Conservation (phyloP, 2,113 vertebrate species). For the Centropus bengalensis region DNA sequence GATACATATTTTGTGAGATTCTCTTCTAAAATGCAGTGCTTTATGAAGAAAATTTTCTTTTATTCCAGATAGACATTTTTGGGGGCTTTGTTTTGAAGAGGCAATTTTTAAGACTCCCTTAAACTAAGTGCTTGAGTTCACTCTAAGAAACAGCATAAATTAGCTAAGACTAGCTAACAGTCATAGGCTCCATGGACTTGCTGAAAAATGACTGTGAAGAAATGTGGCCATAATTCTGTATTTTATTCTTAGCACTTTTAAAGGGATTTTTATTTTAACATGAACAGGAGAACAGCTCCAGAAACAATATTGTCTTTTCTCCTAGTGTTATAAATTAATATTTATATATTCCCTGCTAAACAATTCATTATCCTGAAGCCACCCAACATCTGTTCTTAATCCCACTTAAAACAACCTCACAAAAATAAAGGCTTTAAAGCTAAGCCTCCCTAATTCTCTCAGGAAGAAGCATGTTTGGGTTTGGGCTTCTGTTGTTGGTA, state of each 20-base stretch:
- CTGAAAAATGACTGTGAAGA: background rate
- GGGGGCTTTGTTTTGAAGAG: background rate
- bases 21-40: background rate
- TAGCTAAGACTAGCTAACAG: background rate
- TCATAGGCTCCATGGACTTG: background rate
- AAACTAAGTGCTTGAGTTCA: background rate
- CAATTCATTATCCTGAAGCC: background rate
- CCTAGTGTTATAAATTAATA: background rate
- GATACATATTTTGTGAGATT: accelerated
- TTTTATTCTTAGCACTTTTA: background rate
- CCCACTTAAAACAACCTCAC: background rate
- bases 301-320: background rate
- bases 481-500: background rate
- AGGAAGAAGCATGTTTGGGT: background rate
- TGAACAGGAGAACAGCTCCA: background rate
- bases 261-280: background rate
- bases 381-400: conserved; percentile 24
- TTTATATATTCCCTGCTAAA: background rate
- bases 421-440: conserved; percentile 4
- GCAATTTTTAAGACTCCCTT: background rate
- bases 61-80: background rate
- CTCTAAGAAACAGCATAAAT: background rate
- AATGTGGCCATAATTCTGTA: background rate
- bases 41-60: background rate
- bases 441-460: background rate